Evolutionary conservation across 2,888 invertebrate genomes (phyloP), one percentile per base, ranked within the genome.

Genomic region (Balanococcus diminutus): DNA sequence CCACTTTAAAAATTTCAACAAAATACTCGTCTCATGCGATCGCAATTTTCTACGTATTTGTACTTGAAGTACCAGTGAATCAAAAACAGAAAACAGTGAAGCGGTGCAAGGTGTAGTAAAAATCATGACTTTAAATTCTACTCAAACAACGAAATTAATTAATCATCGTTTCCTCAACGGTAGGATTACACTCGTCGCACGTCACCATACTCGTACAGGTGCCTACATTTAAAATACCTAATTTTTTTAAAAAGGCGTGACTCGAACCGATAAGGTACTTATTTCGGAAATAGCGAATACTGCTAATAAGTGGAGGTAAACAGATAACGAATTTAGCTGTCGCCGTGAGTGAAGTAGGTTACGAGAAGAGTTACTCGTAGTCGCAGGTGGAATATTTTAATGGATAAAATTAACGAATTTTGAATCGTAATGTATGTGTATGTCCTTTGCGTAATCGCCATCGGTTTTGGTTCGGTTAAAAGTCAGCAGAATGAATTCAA

Each of bases 161-260:
- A 75, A 75, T 75, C 75, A 75, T 75, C 75, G 72, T 72, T 72
- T 72, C 75, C 32, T 32, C 56, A 22, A 11, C 56, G 56, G 8
- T 28, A n/a, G 32, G 32, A 75, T 75, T 75, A 75, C 32, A 32
- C n/a, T 36, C 32, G 32, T 25, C 28, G 14, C n/a, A n/a, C n/a
- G n/a, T n/a, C n/a, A n/a, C n/a, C n/a, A n/a, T n/a, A n/a, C n/a
- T 14, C 4, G 75, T 75, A n/a, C n/a, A n/a, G n/a, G n/a, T n/a
- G n/a, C n/a, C n/a, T n/a, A n/a, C n/a, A 9, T 32, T 36, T 16
- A 75, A 75, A 75, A 75, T 75, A 32, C 75, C 75, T 19, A 75
- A 75, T 75, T 75, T 75, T 75, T 25, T 75, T 28, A 75, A 75
- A 75, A 75, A 75, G 75, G 75, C 22, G 75, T 75, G 75, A 75